Base-by-base conservation (phyloP, 2,888 invertebrate species). In the Hoplodrina blanda region DNA sequence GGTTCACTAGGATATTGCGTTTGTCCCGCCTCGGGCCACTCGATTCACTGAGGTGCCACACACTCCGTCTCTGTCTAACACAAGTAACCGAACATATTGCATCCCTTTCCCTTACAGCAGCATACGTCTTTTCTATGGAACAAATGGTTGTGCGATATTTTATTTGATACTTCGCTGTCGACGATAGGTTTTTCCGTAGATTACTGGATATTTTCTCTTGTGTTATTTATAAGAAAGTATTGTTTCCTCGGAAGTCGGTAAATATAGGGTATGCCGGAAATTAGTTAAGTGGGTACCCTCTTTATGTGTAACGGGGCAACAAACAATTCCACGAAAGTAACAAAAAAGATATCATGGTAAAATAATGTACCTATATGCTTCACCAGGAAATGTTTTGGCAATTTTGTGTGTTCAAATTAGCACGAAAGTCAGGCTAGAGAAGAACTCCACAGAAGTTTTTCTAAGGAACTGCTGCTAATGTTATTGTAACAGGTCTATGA, bases 1-100 rank as follows among this genome's bases (percentile, higher is more conserved):
- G 82, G 78, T 81, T 85, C 75, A 71, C 78, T 83, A 83, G 82
- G 88, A 91, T 92, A 92, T 92, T 92, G 88, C 89, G 81, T 85
- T 89, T 88, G 83, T 84, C 84, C 80, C 80, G 88, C 91, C 89
- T 72, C 83, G 69, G 87, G 92, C 91, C 57, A 84, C 81, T 85
- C 84, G 63, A 80, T 74, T 84, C 72, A 76, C 66, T 69, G 72
- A 84, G 81, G 84, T 83, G 86, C 81, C 71, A 84, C 79, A 69
- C 69, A 67, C 66, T 79, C 75, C 81, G 81, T 81, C 82, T 70
- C 82, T 75, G 69, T 74, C 85, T 11, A 68, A 78, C 62, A 69
- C 57, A 60, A 0, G 37, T 49, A 44, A 54, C 19, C 56, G 60
- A 68, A 73, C 77, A 74, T 79, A 72, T n/a, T 84, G 71, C 70